Base-by-base conservation (phyloP, 2,888 invertebrate genomes). In the Polydesmus complanatus region DNA sequence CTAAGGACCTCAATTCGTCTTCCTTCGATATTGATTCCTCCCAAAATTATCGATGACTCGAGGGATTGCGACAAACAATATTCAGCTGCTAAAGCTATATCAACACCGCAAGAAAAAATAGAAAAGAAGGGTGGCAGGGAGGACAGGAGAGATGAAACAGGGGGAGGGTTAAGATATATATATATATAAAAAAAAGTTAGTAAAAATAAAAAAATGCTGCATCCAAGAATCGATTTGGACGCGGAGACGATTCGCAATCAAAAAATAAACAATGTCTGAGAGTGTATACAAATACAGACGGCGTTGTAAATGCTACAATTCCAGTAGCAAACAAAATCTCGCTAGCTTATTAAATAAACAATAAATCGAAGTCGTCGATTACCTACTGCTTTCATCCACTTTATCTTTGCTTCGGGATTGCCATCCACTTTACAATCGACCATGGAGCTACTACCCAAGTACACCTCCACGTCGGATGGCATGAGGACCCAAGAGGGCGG, bases 351-450 rank as follows among this genome's bases (percentile, higher is more conserved):
- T 37, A 37, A 37, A 14, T 5, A 37, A 37, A 37, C 5, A 37
- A 37, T 37, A 14, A 37, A 48, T 27, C 26, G 48, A 61, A 57
- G 51, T 26, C 60, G 51, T 60, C 59, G 60, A 58, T 63, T 66
- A 74, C 74, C 73, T 65, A 66, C 66, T 27, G 70, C 69, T 65
- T 71, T 72, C 61, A 69, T 72, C 74, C 74, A 74, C 8, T 67
- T 68, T 47, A 73, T 68, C 19, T 62, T 64, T 2, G 74, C 73
- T 27, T 67, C 66, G 1, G 74, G 74, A 22, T 71, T 71, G 3
- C 74, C 74, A 23, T 68, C 67, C 2, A 72, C 71, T 65, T 69
- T 68, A 62, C 74, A 74, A 64, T 73, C 68, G 2, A 74, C 62
- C 25, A 67, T 64, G 2, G 70, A 70, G 2, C 66, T 65, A 47